These are phyloP conservation scores for Argynnis bischoffii DNA, from an alignment of 2,888 invertebrate species.

Conservation along the genomic window DNA sequence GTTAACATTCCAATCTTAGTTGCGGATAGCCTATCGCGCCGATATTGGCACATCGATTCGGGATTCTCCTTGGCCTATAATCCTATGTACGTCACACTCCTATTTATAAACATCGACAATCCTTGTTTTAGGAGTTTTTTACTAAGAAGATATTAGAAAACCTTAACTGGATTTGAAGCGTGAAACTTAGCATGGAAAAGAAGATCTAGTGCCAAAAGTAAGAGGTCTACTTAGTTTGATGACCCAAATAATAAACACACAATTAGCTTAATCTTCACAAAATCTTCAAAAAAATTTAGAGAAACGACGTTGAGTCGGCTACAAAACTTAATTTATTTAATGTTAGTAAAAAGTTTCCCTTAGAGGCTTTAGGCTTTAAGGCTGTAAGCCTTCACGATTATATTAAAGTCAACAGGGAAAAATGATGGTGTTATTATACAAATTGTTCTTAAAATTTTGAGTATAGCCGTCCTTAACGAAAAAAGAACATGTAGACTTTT, in stretches of 20 bases:
- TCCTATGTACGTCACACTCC: conserved; percentile 43
- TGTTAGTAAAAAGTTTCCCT: conserved; percentile 2
- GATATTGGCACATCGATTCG: conserved; percentile 48
- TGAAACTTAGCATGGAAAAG: conserved; percentile 56
- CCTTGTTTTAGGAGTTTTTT: conserved; percentile 4
- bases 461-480: background rate
- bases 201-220: conserved; percentile 52
- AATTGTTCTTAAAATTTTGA: conserved; percentile 6
- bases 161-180: conserved; percentile 43
- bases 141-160: background rate
- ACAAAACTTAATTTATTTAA: conserved; percentile 11
- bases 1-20: conserved; percentile 42
- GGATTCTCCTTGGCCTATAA: conserved; percentile 63
- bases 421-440: conserved; percentile 12
- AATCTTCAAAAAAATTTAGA: conserved; percentile 8
- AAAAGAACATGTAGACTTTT: background rate
- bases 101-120: conserved; percentile 19
- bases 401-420: conserved; percentile 9
- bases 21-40: conserved; percentile 29
- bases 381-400: background rate
- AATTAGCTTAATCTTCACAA: background rate
- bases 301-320: background rate
- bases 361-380: background rate
- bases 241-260: conserved; percentile 30
- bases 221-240: conserved; percentile 23